These are phyloP conservation scores for Nyleta sp. DNA, from an alignment of 2,888 invertebrate genomes.

Conservation along the genomic window DNA sequence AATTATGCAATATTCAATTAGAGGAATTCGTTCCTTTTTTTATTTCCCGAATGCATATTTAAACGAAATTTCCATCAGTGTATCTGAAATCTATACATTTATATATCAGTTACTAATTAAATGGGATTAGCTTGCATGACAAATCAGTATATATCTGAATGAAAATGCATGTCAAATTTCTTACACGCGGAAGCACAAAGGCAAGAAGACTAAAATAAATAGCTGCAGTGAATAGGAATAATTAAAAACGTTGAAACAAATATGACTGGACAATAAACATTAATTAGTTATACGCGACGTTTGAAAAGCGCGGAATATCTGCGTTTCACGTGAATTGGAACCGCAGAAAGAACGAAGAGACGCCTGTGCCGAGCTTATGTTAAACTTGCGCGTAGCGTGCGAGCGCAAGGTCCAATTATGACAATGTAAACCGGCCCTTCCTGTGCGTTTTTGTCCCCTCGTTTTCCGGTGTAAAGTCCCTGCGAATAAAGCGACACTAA, in stretches of 20 bases:
- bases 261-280: neutral
- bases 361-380: conserved; percentile 28
- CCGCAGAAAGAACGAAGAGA: conserved; percentile 9
- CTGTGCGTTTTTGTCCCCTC: conserved; percentile 54
- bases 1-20: too few species aligned
- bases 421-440: conserved; percentile 57
- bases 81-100: too few species aligned
- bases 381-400: conserved; percentile 36
- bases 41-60: too few species aligned
- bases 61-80: too few species aligned
- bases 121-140: too few species aligned
- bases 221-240: too few species aligned
- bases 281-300: conserved; percentile 8
- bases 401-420: conserved; percentile 52
- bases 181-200: too few species aligned
- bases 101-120: too few species aligned
- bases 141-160: too few species aligned
- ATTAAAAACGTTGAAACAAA: neutral
- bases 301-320: conserved; percentile 14
- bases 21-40: too few species aligned
- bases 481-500: conserved; percentile 60
- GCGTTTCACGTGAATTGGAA: conserved; percentile 27
- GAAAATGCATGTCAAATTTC: too few species aligned
- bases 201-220: too few species aligned
- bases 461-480: conserved; percentile 50